These are phyloP conservation scores for Phymanthus crucifer DNA, from an alignment of 92 coral and sea anemone genomes.

Conservation along the genomic window DNA sequence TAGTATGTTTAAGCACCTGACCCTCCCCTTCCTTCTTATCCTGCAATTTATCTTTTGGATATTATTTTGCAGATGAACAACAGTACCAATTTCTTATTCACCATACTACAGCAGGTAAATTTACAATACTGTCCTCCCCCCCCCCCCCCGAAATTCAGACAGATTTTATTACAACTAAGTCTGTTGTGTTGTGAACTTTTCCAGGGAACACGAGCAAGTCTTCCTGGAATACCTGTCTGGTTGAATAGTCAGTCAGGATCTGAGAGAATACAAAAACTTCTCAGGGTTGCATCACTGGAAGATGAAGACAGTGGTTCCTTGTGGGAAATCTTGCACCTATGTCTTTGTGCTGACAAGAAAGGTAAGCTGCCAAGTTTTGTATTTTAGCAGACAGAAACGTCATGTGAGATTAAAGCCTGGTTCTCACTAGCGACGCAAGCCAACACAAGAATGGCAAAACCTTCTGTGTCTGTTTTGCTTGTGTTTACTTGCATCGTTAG, in stretches of 20 bases:
- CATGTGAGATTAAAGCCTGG: no score
- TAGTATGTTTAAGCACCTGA: no score
- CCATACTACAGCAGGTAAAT: conserved; percentile 25
- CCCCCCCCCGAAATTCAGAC: not conserved
- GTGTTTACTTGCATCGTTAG: no score
- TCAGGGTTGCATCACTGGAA: not conserved
- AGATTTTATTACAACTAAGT: not conserved
- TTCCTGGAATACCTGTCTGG: conserved; percentile 54
- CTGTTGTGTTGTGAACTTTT: not conserved
- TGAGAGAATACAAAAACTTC: conserved; percentile 39
- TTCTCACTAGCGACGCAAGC: no score
- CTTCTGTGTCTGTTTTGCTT: no score
- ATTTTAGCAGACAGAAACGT: no score
- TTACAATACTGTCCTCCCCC: not conserved
- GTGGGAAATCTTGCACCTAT: conserved; percentile 31
- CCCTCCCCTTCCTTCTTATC: not conserved
- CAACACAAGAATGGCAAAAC: no score
- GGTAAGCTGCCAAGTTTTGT: conserved; percentile 14
- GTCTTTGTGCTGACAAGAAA: not conserved
- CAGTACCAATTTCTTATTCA: conserved; percentile 20
- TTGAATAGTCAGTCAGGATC: conserved; percentile 40
- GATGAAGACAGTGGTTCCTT: not conserved
- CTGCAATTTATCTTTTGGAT: no score
- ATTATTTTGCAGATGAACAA: conserved; percentile 10
- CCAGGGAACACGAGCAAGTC: conserved; percentile 40